phyloP scores from a whole-genome alignment of 2,888 invertebrate genomes.

The Carpatolechia fugitivella region DNA sequence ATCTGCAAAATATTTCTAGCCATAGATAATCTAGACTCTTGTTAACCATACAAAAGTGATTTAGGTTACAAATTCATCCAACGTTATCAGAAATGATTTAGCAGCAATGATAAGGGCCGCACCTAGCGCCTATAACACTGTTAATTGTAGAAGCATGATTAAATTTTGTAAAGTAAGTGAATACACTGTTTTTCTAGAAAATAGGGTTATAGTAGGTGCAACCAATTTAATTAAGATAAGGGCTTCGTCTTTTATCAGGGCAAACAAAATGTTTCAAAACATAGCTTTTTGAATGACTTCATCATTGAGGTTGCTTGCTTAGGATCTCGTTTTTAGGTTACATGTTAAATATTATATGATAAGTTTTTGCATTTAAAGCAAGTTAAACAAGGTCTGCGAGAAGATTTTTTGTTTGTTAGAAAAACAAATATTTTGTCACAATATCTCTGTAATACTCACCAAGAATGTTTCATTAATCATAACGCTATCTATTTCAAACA shows the following conservation, averaged over 20 bases:
- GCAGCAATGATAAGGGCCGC: slow-evolving; percentile 55
- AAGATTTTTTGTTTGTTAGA: too few species aligned
- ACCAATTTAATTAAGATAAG: slow-evolving; percentile 65
- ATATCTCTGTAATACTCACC: slow-evolving; percentile 13
- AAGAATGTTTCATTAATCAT: slow-evolving; percentile 25
- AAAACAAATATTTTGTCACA: slow-evolving; percentile 5
- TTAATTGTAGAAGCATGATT: slow-evolving; percentile 33
- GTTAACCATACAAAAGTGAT: slow-evolving; percentile 10
- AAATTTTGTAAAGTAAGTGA: slow-evolving; percentile 15
- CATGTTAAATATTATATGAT: neutral
- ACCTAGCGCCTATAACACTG: slow-evolving; percentile 43
- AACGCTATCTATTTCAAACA: slow-evolving; percentile 26
- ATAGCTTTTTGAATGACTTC: slow-evolving; percentile 50
- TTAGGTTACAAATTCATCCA: slow-evolving; percentile 22
- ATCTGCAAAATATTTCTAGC: neutral
- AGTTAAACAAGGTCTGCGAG: too few species aligned
- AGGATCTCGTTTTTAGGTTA: slow-evolving; percentile 49
- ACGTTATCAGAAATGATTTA: slow-evolving; percentile 23
- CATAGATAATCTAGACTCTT: neutral
- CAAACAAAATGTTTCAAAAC: slow-evolving; percentile 49
- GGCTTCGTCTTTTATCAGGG: slow-evolving; percentile 54
- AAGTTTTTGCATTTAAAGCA: too few species aligned
- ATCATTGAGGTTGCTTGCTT: slow-evolving; percentile 38
- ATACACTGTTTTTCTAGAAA: slow-evolving; percentile 27
- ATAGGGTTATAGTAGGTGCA: slow-evolving; percentile 40